Percentiles rank a stretch among this genome's conserved stretches.
Evolutionary conservation across 2,888 invertebrate species (phyloP).

Genomic region (Drosophila cognata): DNA sequence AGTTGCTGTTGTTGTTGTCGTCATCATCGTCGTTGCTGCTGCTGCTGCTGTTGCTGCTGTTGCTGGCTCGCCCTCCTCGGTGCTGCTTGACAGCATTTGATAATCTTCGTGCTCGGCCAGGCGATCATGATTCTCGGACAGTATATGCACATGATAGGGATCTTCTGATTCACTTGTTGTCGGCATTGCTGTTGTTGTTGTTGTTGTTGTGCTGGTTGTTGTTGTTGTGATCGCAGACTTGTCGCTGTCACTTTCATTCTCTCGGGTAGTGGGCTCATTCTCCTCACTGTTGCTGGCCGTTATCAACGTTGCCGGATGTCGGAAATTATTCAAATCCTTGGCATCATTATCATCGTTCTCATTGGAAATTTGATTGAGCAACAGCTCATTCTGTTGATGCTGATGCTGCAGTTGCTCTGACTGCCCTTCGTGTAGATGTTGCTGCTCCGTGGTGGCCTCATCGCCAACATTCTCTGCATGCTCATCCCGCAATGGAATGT

Average conservation of each 20-base stretch:
- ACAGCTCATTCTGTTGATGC: conserved; percentile 65
- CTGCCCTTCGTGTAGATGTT: conserved; percentile 47
- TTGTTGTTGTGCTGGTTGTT: conserved; percentile 28
- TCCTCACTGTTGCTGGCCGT: conserved; percentile 82
- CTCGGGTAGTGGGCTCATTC: conserved; percentile 44
- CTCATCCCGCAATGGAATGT: conserved; percentile 67
- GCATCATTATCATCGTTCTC: conserved; percentile 77
- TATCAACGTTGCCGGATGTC: conserved; percentile 82
- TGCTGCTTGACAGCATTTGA: conserved; percentile 80
- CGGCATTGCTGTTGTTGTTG: conserved; percentile 35
- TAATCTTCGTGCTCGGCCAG: conserved; percentile 83
- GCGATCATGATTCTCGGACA: conserved; percentile 83
- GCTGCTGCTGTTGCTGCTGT: conserved; percentile 27
- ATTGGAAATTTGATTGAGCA: conserved; percentile 78
- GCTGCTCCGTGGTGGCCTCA: conserved; percentile 64
- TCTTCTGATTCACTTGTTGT: conserved; percentile 66
- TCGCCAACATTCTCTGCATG: conserved; percentile 60
- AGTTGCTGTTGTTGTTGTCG: conserved; percentile 52
- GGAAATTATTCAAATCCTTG: conserved; percentile 82
- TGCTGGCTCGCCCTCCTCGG: conserved; percentile 67
- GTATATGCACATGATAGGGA: conserved; percentile 83
- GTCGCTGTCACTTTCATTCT: conserved; percentile 70
- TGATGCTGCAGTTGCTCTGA: conserved; percentile 37
- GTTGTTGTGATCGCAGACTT: conserved; percentile 35
- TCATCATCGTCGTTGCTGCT: conserved; percentile 18